These are phyloP conservation scores for Atrina japonica DNA, from an alignment of 2,888 invertebrate genomes.

Conservation along the genomic window DNA sequence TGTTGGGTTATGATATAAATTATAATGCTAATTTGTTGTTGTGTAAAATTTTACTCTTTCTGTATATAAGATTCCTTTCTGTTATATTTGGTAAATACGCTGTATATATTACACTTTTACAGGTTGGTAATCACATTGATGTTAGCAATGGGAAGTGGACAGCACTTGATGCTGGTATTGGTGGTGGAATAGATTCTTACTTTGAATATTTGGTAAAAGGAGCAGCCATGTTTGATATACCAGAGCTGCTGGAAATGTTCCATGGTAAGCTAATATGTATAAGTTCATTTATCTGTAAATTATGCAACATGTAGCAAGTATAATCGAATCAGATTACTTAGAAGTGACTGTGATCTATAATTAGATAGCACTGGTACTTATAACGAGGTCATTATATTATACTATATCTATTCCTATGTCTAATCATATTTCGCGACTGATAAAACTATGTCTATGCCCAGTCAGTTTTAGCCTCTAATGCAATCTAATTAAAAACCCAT, in stretches of 20 bases:
- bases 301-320: not conserved
- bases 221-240: slow-evolving; percentile 92
- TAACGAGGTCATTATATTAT: too few species aligned
- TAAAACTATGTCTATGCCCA: too few species aligned
- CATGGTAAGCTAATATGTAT: slow-evolving; percentile 81
- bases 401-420: too few species aligned
- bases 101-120: slow-evolving; percentile 54
- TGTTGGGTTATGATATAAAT: too few species aligned
- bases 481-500: too few species aligned
- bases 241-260: slow-evolving; percentile 95
- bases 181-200: slow-evolving; percentile 95
- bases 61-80: too few species aligned
- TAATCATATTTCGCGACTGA: too few species aligned
- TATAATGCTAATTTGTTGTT: too few species aligned
- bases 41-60: too few species aligned
- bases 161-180: slow-evolving; percentile 98
- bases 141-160: slow-evolving; percentile 97
- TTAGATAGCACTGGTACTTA: too few species aligned
- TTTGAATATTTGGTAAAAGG: slow-evolving; percentile 99
- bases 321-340: not conserved
- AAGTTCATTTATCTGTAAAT: not conserved
- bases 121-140: slow-evolving; percentile 98
- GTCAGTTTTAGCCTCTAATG: too few species aligned
- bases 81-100: too few species aligned
- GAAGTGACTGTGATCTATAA: not conserved